These are phyloP conservation scores for Zootermopsis nevadensis DNA, from an alignment of 2,888 invertebrate genomes.

Conservation along the genomic window DNA sequence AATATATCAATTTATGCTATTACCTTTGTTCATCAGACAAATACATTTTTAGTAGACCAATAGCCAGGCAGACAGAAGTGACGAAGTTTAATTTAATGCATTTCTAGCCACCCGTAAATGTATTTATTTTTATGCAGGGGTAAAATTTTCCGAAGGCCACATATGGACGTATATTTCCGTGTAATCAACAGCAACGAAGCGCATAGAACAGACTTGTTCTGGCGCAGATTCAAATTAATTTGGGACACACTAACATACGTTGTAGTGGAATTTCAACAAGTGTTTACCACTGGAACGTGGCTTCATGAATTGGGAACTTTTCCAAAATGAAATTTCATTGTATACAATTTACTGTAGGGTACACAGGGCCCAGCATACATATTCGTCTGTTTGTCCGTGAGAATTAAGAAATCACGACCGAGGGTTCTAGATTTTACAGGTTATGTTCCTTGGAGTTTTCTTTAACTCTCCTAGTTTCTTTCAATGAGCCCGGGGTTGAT, in stretches of 20 bases:
- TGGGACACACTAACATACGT: not conserved
- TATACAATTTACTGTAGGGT: not conserved
- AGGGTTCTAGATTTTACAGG: too few species aligned
- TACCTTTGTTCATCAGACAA: too few species aligned
- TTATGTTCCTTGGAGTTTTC: too few species aligned
- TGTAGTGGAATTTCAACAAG: conserved; percentile 8
- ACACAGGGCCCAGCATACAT: too few species aligned
- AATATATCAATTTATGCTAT: too few species aligned
- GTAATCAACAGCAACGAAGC: not conserved
- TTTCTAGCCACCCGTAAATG: not conserved
- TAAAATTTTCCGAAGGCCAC: not conserved
- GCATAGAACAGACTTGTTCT: not conserved
- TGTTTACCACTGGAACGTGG: not conserved
- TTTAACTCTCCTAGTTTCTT: too few species aligned
- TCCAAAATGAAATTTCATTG: not conserved
- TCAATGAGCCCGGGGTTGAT: too few species aligned
- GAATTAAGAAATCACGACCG: too few species aligned
- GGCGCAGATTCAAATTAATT: conserved; percentile 26
- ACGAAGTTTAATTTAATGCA: too few species aligned
- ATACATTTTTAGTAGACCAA: too few species aligned
- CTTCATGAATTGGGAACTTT: not conserved
- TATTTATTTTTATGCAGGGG: not conserved
- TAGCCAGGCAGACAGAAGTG: too few species aligned
- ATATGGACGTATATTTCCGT: conserved; percentile 1
- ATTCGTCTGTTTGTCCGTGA: too few species aligned